phyloP scores from a whole-genome alignment of 2,888 invertebrate species.

The Tanypteryx hageni region DNA sequence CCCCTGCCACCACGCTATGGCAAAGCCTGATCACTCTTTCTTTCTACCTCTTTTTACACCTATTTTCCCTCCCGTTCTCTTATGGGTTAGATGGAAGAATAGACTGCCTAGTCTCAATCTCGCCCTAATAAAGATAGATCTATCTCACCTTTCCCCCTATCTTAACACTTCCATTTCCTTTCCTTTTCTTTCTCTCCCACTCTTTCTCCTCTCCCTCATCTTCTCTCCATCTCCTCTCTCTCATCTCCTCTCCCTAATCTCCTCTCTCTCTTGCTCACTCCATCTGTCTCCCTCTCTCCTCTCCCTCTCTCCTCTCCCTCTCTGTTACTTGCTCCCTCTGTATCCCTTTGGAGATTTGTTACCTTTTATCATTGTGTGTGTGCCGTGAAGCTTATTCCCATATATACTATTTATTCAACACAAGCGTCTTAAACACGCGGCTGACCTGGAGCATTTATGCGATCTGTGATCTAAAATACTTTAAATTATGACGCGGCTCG shows the following conservation, averaged over 20 bases:
- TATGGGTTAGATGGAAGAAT: too few species aligned
- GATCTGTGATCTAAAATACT: too few species aligned
- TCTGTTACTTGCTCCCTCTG: background rate
- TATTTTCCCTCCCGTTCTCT: background rate
- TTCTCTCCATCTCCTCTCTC: background rate
- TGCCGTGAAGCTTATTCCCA: too few species aligned
- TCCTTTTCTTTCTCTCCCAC: background rate
- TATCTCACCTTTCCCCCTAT: background rate
- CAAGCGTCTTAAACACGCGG: too few species aligned
- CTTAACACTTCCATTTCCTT: background rate
- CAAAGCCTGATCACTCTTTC: background rate
- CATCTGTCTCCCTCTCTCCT: background rate
- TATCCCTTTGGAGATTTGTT: too few species aligned
- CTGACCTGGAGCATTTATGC: too few species aligned
- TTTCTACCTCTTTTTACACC: background rate
- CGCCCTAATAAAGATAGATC: background rate
- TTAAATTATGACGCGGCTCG: too few species aligned
- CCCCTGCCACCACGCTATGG: background rate
- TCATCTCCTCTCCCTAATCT: background rate
- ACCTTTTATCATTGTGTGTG: too few species aligned
- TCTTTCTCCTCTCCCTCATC: background rate
- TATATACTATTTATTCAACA: too few species aligned
- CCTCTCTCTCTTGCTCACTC: background rate
- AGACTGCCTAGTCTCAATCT: background rate
- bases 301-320: background rate